A percentile compares a stretch with the other conserved stretches of the same genome.
Evolutionary conservation across 2,888 invertebrate genomes (phyloP).

Genomic region (Nymphalis urticae): DNA sequence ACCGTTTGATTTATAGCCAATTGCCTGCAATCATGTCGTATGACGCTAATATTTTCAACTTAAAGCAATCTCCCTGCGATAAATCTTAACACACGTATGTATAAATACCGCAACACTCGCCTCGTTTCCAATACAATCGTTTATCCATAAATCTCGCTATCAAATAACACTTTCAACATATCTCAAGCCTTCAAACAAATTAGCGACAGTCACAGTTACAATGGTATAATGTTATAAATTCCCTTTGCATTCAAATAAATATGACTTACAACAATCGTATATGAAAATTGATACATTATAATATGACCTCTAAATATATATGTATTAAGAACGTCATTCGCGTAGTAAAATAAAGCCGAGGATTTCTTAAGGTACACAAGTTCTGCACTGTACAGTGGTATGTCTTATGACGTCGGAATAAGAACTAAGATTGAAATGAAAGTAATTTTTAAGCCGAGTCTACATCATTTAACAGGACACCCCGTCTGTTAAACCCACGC

Average conservation of each 20-base stretch:
- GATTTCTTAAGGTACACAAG: slow-evolving; percentile 16
- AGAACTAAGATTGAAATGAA: slow-evolving; percentile 31
- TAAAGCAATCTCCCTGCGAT: slow-evolving; percentile 15
- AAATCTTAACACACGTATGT: slow-evolving; percentile 14
- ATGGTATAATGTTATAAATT: slow-evolving; percentile 37
- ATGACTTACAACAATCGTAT: slow-evolving; percentile 14
- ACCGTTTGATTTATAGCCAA: slow-evolving; percentile 19
- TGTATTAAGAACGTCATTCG: slow-evolving; percentile 7
- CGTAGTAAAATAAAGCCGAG: not conserved
- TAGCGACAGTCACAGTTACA: slow-evolving; percentile 33
- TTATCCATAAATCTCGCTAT: slow-evolving; percentile 34
- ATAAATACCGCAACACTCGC: slow-evolving; percentile 22
- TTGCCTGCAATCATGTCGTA: slow-evolving; percentile 9
- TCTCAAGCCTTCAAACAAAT: slow-evolving; percentile 35
- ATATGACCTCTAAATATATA: not conserved
- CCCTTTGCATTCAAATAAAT: slow-evolving; percentile 35
- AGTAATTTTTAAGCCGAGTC: slow-evolving; percentile 34
- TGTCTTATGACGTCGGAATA: slow-evolving; percentile 24
- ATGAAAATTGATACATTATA: slow-evolving; percentile 5
- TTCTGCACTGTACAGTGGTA: slow-evolving; percentile 21
- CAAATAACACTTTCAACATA: slow-evolving; percentile 33
- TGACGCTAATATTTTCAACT: slow-evolving; percentile 16
- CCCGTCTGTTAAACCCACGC: slow-evolving; percentile 37
- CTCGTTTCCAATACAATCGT: slow-evolving; percentile 31
- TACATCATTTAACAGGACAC: slow-evolving; percentile 39